These are phyloP conservation scores for Metridium senile DNA, from an alignment of 92 coral and sea anemone genomes.

Conservation along the genomic window DNA sequence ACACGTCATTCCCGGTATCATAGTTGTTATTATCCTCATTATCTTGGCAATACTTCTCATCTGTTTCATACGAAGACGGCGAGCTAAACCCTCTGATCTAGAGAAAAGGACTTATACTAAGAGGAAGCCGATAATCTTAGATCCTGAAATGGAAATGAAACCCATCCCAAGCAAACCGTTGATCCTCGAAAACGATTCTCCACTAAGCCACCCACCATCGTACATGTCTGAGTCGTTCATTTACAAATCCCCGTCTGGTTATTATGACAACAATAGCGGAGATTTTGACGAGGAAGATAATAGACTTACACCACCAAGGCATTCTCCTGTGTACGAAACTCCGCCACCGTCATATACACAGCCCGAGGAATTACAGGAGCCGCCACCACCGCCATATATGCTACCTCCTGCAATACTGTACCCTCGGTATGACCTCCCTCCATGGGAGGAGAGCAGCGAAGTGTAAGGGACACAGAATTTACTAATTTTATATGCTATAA, in stretches of 20 bases:
- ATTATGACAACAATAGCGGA: conserved; percentile 61
- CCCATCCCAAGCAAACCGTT: conserved; percentile 82
- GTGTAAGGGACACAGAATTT: conserved; percentile 6
- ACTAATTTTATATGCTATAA: neutral
- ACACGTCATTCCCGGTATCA: conserved; percentile 80
- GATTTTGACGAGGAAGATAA: conserved; percentile 68
- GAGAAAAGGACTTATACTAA: conserved; percentile 81
- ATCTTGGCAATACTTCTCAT: conserved; percentile 63
- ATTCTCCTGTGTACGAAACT: conserved; percentile 71
- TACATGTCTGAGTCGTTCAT: conserved; percentile 79
- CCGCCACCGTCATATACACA: conserved; percentile 75
- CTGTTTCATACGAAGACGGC: conserved; percentile 60
- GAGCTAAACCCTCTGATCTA: conserved; percentile 75
- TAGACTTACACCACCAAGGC: conserved; percentile 53
- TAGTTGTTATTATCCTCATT: conserved; percentile 62
- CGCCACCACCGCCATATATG: conserved; percentile 81
- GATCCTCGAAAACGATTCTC: conserved; percentile 83
- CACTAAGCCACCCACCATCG: conserved; percentile 76
- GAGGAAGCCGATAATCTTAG: conserved; percentile 89
- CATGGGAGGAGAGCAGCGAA: conserved; percentile 49
- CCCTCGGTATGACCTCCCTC: conserved; percentile 22
- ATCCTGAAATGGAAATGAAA: conserved; percentile 81
- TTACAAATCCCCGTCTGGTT: conserved; percentile 53
- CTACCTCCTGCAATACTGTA: conserved; percentile 69
- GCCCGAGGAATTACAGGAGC: conserved; percentile 32